Evolutionary conservation across 2,797 vertebrate genomes (phyloP).

Genomic region (Crenuchus spilurus): DNA sequence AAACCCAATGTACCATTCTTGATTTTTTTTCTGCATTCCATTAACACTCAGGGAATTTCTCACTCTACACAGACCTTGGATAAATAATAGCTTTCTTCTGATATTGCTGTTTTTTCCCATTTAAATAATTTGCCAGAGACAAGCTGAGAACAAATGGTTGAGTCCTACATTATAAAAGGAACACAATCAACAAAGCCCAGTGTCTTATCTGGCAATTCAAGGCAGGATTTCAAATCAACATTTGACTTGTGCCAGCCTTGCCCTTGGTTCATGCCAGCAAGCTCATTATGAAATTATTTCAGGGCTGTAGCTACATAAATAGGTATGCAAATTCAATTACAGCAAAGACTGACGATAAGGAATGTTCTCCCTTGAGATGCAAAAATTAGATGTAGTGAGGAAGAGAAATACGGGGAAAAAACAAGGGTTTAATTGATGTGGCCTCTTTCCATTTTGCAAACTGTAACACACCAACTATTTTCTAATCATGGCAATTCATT

Average conservation of each 20-base stretch:
- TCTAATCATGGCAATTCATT: constrained; percentile 32
- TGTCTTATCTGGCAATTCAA: constrained; percentile 60
- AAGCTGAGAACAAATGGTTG: constrained; percentile 52
- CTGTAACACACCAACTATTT: constrained; percentile 29
- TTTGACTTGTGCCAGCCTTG: constrained; percentile 54
- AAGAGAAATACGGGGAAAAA: constrained; percentile 53
- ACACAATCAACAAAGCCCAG: constrained; percentile 58
- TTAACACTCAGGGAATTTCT: not conserved
- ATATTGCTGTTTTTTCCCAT: not conserved
- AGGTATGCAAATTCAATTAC: constrained; percentile 76
- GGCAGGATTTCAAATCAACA: constrained; percentile 64
- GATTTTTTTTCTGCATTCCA: not conserved
- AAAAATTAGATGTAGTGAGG: constrained; percentile 58
- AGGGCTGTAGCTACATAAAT: constrained; percentile 68
- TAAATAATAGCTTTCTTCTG: constrained; percentile 40
- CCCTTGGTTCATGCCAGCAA: constrained; percentile 68
- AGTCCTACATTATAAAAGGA: constrained; percentile 57
- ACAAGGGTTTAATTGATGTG: constrained; percentile 63
- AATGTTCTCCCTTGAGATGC: constrained; percentile 67
- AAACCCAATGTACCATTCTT: not conserved
- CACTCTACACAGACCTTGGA: constrained; percentile 30
- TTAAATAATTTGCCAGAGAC: constrained; percentile 14
- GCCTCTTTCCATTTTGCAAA: constrained; percentile 40
- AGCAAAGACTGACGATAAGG: constrained; percentile 62
- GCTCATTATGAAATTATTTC: constrained; percentile 74